phyloP scores from a whole-genome alignment of 2,797 vertebrate species.

The Ceryle rudis region DNA sequence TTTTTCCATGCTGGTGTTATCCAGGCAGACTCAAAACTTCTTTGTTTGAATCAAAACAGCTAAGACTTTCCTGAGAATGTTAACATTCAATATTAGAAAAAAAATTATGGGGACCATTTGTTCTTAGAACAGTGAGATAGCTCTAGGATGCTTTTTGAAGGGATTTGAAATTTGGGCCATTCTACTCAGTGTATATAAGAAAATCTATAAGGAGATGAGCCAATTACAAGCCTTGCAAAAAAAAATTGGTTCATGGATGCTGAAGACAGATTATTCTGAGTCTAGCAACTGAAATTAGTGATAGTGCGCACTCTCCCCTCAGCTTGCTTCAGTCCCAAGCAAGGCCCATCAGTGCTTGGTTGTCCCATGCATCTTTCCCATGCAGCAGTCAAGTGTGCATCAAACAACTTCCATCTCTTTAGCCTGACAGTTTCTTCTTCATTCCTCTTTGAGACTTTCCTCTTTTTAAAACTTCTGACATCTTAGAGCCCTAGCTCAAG shows the following conservation, averaged over 20 bases:
- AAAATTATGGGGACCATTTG: background rate
- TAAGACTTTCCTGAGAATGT: background rate
- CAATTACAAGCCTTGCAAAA: background rate
- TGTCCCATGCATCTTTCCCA: background rate
- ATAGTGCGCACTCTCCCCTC: background rate
- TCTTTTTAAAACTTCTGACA: background rate
- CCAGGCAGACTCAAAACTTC: background rate
- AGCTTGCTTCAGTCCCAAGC: background rate
- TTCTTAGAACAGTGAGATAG: background rate
- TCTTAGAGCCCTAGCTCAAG: background rate
- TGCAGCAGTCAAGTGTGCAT: background rate
- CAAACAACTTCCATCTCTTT: background rate
- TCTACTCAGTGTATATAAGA: background rate
- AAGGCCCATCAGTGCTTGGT: background rate
- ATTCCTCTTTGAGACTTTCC: background rate
- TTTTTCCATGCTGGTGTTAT: background rate
- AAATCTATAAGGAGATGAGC: background rate
- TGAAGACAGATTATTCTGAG: background rate
- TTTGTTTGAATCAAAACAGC: background rate
- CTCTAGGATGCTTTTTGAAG: background rate
- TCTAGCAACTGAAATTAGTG: background rate
- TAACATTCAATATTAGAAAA: background rate
- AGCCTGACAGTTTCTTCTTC: background rate
- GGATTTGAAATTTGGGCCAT: background rate
- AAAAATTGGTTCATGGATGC: background rate